phyloP scores from a whole-genome alignment of 2,888 invertebrate genomes.

The Chrysodeixis includens region DNA sequence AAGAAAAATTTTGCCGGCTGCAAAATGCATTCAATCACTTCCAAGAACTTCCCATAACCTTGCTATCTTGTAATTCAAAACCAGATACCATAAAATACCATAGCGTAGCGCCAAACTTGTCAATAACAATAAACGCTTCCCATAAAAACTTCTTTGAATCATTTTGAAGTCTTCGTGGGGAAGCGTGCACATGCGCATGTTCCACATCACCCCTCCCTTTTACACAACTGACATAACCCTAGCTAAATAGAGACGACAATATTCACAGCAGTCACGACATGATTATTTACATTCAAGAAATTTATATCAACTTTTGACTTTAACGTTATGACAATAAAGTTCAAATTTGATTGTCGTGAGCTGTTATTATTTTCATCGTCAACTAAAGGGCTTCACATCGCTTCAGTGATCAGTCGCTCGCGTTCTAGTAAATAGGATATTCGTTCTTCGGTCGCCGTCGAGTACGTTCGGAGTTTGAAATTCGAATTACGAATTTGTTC shows the following conservation, averaged over 20 bases:
- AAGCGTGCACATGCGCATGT: constrained; percentile 77
- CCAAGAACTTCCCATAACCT: constrained; percentile 54
- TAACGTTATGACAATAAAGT: constrained; percentile 54
- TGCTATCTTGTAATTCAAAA: constrained; percentile 60
- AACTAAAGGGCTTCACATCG: constrained; percentile 70
- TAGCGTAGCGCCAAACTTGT: constrained; percentile 68
- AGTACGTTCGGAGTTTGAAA: constrained; percentile 59
- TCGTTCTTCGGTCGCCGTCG: constrained; percentile 69
- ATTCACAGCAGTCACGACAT: constrained; percentile 65
- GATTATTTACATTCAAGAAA: constrained; percentile 66
- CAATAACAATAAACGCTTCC: constrained; percentile 72
- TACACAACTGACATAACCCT: constrained; percentile 49
- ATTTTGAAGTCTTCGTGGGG: constrained; percentile 69
- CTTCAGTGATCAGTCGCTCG: constrained; percentile 64
- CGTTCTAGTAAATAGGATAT: constrained; percentile 68
- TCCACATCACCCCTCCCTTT: constrained; percentile 62
- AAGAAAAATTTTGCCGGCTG: constrained; percentile 41
- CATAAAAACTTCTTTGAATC: constrained; percentile 74
- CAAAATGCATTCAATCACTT: constrained; percentile 47
- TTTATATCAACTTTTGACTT: constrained; percentile 56
- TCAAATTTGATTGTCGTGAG: constrained; percentile 58
- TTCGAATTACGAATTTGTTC: constrained; percentile 51
- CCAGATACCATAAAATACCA: constrained; percentile 61
- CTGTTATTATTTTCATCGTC: constrained; percentile 75
- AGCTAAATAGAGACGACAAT: constrained; percentile 70